A percentile compares a stretch with the other conserved stretches of the same genome.
phyloP scores from a whole-genome alignment of 1,140 invertebrate genomes.

The Brachionus manjavacas region DNA sequence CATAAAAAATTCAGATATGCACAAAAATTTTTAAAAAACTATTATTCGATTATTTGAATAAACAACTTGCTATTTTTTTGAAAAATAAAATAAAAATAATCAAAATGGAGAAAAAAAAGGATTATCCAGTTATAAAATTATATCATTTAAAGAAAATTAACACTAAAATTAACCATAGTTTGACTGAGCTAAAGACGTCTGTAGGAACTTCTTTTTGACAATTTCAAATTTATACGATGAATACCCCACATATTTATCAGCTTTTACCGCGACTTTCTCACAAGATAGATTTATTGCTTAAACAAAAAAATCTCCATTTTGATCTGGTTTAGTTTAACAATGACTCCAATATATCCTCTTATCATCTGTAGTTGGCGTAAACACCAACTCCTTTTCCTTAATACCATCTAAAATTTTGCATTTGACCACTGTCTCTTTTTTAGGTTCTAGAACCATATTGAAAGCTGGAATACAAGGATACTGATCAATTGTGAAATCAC shows the following conservation, averaged over 20 bases:
- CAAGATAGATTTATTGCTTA: not conserved
- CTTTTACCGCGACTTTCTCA: not conserved
- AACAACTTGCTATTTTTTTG: too few relatives aligned
- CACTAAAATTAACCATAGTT: too few relatives aligned
- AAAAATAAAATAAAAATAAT: too few relatives aligned
- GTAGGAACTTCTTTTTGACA: not conserved
- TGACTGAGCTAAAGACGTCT: too few relatives aligned
- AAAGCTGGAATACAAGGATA: not conserved
- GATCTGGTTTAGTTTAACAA: not conserved
- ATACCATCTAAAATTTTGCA: not conserved
- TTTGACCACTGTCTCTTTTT: not conserved
- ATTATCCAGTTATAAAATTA: too few relatives aligned
- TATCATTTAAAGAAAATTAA: too few relatives aligned
- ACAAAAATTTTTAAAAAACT: too few relatives aligned
- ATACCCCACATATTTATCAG: not conserved
- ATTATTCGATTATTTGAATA: too few relatives aligned
- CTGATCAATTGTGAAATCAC: not conserved
- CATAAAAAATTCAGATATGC: too few relatives aligned
- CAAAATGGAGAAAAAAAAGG: too few relatives aligned
- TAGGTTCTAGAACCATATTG: not conserved
- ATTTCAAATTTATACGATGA: not conserved
- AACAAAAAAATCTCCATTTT: not conserved
- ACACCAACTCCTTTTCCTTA: not conserved
- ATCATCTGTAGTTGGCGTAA: not conserved
- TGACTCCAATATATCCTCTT: not conserved